phyloP scores from a whole-genome alignment of 2,888 invertebrate species.

The Drosophila quinaria region DNA sequence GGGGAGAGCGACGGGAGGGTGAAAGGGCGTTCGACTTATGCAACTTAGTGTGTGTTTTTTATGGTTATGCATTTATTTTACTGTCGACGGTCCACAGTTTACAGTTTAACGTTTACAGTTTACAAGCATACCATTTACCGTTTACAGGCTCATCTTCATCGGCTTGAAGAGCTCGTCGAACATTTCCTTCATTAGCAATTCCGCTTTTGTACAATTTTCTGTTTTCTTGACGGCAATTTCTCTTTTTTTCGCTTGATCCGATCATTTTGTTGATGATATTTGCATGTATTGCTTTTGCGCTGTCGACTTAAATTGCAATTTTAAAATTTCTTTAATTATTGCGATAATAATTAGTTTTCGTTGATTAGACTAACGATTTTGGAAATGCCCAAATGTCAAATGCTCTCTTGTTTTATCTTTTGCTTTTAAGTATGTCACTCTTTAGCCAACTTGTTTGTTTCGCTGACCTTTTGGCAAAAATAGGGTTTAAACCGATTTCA shows the following conservation, averaged over 20 bases:
- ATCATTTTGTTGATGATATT: slow-evolving; percentile 34
- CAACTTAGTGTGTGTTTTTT: slow-evolving; percentile 58
- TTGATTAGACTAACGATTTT: slow-evolving; percentile 49
- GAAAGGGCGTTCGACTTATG: slow-evolving; percentile 62
- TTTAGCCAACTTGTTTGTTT: slow-evolving; percentile 37
- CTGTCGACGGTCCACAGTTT: slow-evolving; percentile 38
- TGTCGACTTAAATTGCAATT: slow-evolving; percentile 21
- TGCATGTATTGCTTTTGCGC: neutral
- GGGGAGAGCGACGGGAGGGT: slow-evolving; percentile 29
- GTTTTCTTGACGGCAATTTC: slow-evolving; percentile 66
- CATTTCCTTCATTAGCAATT: slow-evolving; percentile 79
- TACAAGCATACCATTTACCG: slow-evolving; percentile 39
- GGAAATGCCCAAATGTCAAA: slow-evolving; percentile 31
- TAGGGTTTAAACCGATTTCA: slow-evolving; percentile 40
- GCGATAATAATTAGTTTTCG: slow-evolving; percentile 42
- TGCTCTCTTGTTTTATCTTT: slow-evolving; percentile 5
- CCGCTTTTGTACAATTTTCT: slow-evolving; percentile 67
- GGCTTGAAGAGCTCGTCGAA: slow-evolving; percentile 34
- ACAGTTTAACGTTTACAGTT: slow-evolving; percentile 19
- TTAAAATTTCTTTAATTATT: slow-evolving; percentile 36
- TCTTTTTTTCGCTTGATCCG: slow-evolving; percentile 54
- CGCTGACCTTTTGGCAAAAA: slow-evolving; percentile 44
- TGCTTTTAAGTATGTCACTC: slow-evolving; percentile 48
- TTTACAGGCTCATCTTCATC: slow-evolving; percentile 64
- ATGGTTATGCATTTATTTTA: slow-evolving; percentile 74